Conservation (phyloP, 2,888 invertebrate species). For the Cyrtodaria siliqua region DNA sequence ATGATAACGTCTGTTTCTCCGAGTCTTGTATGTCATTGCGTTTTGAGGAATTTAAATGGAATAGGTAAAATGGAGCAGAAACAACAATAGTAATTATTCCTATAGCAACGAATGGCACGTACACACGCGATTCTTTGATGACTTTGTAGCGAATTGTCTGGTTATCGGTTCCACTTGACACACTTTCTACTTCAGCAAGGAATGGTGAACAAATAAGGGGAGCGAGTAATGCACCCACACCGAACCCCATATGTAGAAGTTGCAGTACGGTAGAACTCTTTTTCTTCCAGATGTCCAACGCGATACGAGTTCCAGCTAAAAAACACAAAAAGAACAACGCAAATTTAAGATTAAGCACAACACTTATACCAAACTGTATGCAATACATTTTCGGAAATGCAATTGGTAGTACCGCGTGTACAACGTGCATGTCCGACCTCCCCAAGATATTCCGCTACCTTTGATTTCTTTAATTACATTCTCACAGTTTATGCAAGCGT, state of each 20-base stretch:
- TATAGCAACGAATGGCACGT: slow-evolving; percentile 31
- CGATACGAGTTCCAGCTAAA: slow-evolving; percentile 41
- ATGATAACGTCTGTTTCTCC: too few species aligned
- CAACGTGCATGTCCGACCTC: too few species aligned
- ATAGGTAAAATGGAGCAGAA: slow-evolving; percentile 37
- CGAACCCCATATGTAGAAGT: slow-evolving; percentile 51
- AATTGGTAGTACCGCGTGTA: too few species aligned
- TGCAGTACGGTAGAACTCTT: slow-evolving; percentile 36
- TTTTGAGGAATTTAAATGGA: slow-evolving; percentile 10
- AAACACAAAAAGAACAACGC: slow-evolving; percentile 1
- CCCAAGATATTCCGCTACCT: too few species aligned
- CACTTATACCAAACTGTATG: too few species aligned
- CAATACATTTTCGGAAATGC: too few species aligned
- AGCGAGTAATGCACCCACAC: slow-evolving; percentile 45
- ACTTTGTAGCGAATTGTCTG: slow-evolving; percentile 13
- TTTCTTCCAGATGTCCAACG: slow-evolving; percentile 40
- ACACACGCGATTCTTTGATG: slow-evolving; percentile 46
- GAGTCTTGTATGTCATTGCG: background rate
- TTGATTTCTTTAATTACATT: too few species aligned
- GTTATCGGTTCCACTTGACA: background rate
- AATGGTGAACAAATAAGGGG: slow-evolving; percentile 47
- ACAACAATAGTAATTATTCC: slow-evolving; percentile 32
- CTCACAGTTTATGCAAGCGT: too few species aligned
- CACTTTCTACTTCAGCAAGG: slow-evolving; percentile 29
- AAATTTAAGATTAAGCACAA: too few species aligned